Evolutionary conservation across 2,888 invertebrate genomes (phyloP).

Genomic region (Sinohyriopsis cumingii): DNA sequence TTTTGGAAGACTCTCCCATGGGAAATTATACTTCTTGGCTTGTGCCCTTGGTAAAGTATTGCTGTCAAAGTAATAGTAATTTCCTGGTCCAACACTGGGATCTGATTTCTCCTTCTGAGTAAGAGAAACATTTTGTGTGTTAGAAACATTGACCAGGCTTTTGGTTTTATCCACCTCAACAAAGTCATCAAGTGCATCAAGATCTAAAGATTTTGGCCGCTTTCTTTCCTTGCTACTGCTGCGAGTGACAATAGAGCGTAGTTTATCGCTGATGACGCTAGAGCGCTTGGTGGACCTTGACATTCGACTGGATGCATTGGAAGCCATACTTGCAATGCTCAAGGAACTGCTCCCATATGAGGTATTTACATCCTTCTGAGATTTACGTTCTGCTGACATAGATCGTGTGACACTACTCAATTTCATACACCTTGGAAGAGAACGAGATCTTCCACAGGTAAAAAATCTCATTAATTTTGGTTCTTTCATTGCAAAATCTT

Average conservation of each 20-base stretch:
- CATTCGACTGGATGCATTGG: conserved; percentile 44
- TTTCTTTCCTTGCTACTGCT: conserved; percentile 38
- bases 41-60: conserved; percentile 59
- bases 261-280: conserved; percentile 57
- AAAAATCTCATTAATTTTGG: conserved; percentile 53
- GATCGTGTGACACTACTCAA: conserved; percentile 33
- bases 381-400: conserved; percentile 32
- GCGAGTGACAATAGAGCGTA: conserved; percentile 50
- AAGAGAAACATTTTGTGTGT: conserved; percentile 21
- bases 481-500: conserved; percentile 48
- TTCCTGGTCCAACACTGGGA: conserved; percentile 50
- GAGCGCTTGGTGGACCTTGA: conserved; percentile 56
- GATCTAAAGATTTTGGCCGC: conserved; percentile 59
- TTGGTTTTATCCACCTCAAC: conserved; percentile 20
- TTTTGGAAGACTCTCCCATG: conserved; percentile 65
- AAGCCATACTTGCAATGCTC: conserved; percentile 49
- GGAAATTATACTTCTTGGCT: conserved; percentile 59
- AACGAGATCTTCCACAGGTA: conserved; percentile 58
- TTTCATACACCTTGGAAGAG: conserved; percentile 59
- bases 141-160: conserved; percentile 53
- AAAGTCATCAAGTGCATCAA: conserved; percentile 41
- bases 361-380: conserved; percentile 27
- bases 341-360: conserved; percentile 45
- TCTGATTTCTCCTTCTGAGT: conserved; percentile 21
- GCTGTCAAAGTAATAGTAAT: conserved; percentile 60